phyloP scores from a whole-genome alignment of 2,797 vertebrate species.

The Varecia variegata region DNA sequence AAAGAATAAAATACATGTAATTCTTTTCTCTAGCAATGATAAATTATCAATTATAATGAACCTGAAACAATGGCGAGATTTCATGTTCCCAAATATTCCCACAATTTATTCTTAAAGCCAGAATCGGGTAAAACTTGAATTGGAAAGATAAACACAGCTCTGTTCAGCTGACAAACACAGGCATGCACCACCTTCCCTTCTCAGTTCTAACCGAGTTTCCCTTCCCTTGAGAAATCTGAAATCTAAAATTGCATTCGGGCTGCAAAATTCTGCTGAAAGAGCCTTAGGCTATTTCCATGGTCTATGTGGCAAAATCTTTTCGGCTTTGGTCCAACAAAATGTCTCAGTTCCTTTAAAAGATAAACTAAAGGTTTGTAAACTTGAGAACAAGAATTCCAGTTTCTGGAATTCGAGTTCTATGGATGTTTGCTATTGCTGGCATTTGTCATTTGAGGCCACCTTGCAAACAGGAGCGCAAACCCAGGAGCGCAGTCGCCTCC shows the following conservation, averaged over 20 bases:
- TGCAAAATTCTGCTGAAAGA: not conserved
- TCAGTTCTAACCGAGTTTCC: not conserved
- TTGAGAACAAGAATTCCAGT: not conserved
- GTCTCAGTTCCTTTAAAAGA: not conserved
- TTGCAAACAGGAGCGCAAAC: not conserved
- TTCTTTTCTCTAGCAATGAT: not conserved
- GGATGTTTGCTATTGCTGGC: not conserved
- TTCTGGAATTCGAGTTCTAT: not conserved
- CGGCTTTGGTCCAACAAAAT: not conserved
- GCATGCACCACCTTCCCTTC: not conserved
- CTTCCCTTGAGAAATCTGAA: conserved; percentile 6
- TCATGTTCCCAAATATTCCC: not conserved
- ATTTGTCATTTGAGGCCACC: not conserved
- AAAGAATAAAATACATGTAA: not conserved
- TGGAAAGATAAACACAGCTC: not conserved
- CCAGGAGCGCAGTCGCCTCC: not conserved
- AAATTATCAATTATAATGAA: not conserved
- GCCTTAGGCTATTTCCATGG: not conserved
- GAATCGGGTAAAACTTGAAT: conserved; percentile 17
- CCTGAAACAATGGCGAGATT: not conserved
- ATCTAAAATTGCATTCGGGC: not conserved
- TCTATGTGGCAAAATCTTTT: not conserved
- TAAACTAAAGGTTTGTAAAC: not conserved
- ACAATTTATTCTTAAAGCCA: not conserved
- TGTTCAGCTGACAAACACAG: not conserved